These are phyloP conservation scores for Meles meles DNA, from an alignment of 2,113 vertebrate genomes.

Conservation along the genomic window DNA sequence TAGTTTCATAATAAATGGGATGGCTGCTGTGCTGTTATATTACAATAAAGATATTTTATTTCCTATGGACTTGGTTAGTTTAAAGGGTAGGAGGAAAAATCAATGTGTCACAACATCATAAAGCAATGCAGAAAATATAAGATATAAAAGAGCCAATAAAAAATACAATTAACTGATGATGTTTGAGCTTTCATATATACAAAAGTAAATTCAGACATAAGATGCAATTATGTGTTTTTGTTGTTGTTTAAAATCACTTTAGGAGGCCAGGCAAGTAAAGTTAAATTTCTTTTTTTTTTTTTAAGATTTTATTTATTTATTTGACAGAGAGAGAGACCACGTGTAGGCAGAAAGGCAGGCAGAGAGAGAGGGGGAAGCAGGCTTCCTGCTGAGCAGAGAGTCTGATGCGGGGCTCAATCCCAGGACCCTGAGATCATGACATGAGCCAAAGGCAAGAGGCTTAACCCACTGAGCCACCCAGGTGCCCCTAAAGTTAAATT, in stretches of 20 bases:
- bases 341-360: too few species aligned
- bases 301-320: too few species aligned
- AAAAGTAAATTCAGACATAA: not conserved
- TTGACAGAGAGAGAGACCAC: too few species aligned
- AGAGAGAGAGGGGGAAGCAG: too few species aligned
- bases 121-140: constrained; percentile 32
- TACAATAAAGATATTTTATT: constrained; percentile 49
- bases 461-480: too few species aligned
- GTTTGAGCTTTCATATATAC: not conserved
- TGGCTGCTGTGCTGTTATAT: not conserved
- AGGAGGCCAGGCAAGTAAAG: not conserved
- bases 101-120: constrained; percentile 47
- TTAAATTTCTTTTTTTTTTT: not conserved
- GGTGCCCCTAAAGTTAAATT: not conserved
- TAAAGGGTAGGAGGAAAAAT: constrained; percentile 41
- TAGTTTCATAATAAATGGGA: constrained; percentile 21
- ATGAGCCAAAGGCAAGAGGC: too few species aligned
- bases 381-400: too few species aligned
- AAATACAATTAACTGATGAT: constrained; percentile 25
- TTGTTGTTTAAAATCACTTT: not conserved
- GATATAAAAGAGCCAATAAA: constrained; percentile 38
- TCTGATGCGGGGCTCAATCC: too few species aligned
- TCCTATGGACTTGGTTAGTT: not conserved
- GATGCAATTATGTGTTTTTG: not conserved
- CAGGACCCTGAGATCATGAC: too few species aligned